A percentile compares a stretch with the other conserved stretches of the same genome.
phyloP scores from a whole-genome alignment of 2,888 invertebrate genomes.

The Tenodera sinensis region DNA sequence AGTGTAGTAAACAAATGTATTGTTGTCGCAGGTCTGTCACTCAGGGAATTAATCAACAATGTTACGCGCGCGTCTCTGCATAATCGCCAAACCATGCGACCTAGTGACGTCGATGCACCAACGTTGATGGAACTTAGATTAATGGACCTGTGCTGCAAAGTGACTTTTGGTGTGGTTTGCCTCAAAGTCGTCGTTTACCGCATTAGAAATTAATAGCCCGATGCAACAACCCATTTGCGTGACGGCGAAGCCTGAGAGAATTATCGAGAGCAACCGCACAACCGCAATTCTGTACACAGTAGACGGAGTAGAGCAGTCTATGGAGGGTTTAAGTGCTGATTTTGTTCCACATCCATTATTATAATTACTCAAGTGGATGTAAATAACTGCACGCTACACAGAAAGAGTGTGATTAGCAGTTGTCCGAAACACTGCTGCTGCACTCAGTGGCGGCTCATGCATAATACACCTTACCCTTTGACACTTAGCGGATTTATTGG shows the following conservation, averaged over 20 bases:
- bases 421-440: too few species aligned
- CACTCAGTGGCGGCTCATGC: too few species aligned
- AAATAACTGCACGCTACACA: too few species aligned
- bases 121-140: not conserved
- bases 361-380: too few species aligned
- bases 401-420: too few species aligned
- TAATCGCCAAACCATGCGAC: not conserved
- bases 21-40: not conserved
- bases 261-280: not conserved
- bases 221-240: not conserved
- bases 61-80: not conserved
- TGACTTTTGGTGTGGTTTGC: not conserved
- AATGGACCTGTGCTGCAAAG: not conserved
- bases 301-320: too few species aligned
- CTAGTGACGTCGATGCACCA: not conserved
- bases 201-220: not conserved
- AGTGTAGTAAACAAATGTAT: not conserved
- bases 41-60: not conserved
- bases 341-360: too few species aligned
- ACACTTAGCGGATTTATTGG: too few species aligned
- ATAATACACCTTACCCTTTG: too few species aligned
- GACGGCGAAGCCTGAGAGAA: not conserved
- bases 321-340: too few species aligned
- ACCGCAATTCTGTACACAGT: not conserved
- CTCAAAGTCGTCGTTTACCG: not conserved